Evolutionary conservation across 2,113 vertebrate genomes (phyloP), one percentile per base, ranked within the genome.

Genomic region (Gasterosteus nipponicus): DNA sequence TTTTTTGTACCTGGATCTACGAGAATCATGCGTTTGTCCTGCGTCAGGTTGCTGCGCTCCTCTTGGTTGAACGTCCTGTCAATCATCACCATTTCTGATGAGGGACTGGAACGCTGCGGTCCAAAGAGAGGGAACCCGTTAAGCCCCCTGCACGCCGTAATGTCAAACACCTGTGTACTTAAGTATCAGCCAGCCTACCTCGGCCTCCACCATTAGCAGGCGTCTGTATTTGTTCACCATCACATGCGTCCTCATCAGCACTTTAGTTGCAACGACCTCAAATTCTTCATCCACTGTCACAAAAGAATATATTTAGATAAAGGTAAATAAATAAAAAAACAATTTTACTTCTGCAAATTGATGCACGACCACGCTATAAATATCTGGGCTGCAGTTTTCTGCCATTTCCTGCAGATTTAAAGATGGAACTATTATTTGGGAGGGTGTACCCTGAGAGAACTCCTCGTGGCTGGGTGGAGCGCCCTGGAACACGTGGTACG

Each of bases 11-110:
- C 98, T 89, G 96, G 96, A 93, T 99, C 97, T 73, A 98, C 95
- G 19, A 98, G 94, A 51, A 96, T 92, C 92, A 94, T 95, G 44
- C 98, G 95, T 88, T 97, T 99, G 93, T 99, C 98, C 70, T 96
- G 95, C 8, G 96, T 98, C 82, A 99, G 92, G 83, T 94, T 94
- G 39, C 94, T 94, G 77, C 97, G 95, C 85, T 99, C 98, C 73
- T 99, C 98, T 81, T 99, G 97, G 93, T 98, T 99, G 92, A 99
- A 99, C 88, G 98, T 98, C 80, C 98, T 94, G 74, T 99, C 97
- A 29, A 99, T 97, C 98, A 99, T 99, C 79, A 99, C 98, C 94
- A 97, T 97, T 91, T 99, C 98, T 39, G 98, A 97, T 22, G 98
- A 99, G 14, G 98, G 98, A 83, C 95, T 97, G 81, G 95, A 95